Conservation (phyloP, 2,113 vertebrate species). For the Odobenus rosmarus region DNA sequence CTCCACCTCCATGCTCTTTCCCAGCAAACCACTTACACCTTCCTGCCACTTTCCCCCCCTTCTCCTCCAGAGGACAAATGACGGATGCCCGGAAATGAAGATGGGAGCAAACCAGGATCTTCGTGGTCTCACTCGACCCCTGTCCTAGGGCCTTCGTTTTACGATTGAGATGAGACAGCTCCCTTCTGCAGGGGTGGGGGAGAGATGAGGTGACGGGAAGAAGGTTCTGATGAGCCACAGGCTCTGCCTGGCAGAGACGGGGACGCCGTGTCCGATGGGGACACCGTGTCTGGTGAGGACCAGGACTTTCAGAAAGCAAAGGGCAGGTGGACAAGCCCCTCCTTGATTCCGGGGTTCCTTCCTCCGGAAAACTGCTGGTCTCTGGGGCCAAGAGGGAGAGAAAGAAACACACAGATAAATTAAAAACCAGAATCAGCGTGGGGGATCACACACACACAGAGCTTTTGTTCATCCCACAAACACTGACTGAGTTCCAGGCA, state of each 20-base stretch:
- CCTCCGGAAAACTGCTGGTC: neutral
- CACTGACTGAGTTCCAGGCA: neutral
- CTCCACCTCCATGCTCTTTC: neutral
- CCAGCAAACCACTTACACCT: constrained; percentile 28
- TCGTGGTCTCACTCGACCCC: neutral
- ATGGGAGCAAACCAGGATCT: neutral
- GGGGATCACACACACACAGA: neutral
- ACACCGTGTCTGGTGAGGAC: neutral
- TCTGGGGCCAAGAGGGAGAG: neutral
- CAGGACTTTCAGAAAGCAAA: neutral
- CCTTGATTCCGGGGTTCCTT: neutral
- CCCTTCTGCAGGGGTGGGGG: neutral
- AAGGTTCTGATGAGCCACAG: neutral
- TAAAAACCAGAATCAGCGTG: neutral
- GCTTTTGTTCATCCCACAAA: neutral
- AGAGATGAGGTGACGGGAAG: too few species aligned
- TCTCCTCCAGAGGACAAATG: neutral
- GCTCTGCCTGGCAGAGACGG: too few species aligned
- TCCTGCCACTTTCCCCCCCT: neutral
- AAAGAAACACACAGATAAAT: neutral
- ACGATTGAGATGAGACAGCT: neutral
- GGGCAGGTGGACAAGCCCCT: too few species aligned
- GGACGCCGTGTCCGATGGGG: neutral
- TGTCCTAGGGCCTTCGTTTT: neutral
- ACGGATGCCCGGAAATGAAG: neutral